Evolutionary conservation across 2,113 vertebrate genomes (phyloP), one percentile per base, ranked within the genome.

Genomic region (Pycnonotus jocosus): DNA sequence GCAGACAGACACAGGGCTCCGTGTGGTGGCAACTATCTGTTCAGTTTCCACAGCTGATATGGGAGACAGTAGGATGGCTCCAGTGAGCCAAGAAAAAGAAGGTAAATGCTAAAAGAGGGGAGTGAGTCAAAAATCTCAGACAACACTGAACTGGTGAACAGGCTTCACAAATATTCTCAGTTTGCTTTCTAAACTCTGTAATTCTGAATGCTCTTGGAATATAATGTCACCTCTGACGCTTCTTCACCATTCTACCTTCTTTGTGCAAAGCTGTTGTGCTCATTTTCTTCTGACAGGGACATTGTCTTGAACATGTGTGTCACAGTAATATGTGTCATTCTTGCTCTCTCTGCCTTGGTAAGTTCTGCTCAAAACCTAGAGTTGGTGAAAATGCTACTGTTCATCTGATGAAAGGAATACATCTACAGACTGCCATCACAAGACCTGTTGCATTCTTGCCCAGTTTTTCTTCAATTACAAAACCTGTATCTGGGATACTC

Each of bases 101-200:
- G 1, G 2, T 48, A 56, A 10, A 27, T 40, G 3, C 5, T 64
- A 38, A 58, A 72, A 69, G 18, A n/a, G 1, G 2, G 0, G 3
- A 71, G 3, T 17, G 13, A 31, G 19, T 68, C 5, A 90, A 51
- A 66, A 73, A 33, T 44, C 30, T 62, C 33, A 6, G 15, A 25
- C 24, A 81, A 30, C 7, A 44, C 4, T 3, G 3, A 45, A 48
- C 9, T 73, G 15, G 11, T 38, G 35, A 72, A 54, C 14, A 70
- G 9, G 11, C 12, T 81, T 78, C 27, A 57, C 4, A 56, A 44
- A 4, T 66, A 45, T 30, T 89, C 7, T 8, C 19, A n/a, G 10
- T 61, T 81, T 71, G 12, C 11, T 56, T 85, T 92, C 12, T 57
- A 58, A 24, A 8, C 4, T 68, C 27, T 19, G 6, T 20, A 3